Percentiles rank a stretch among this genome's conserved stretches.
These are phyloP conservation scores for Cremastobaeus sp. DNA, from an alignment of 2,888 invertebrate genomes.

Conservation along the genomic window DNA sequence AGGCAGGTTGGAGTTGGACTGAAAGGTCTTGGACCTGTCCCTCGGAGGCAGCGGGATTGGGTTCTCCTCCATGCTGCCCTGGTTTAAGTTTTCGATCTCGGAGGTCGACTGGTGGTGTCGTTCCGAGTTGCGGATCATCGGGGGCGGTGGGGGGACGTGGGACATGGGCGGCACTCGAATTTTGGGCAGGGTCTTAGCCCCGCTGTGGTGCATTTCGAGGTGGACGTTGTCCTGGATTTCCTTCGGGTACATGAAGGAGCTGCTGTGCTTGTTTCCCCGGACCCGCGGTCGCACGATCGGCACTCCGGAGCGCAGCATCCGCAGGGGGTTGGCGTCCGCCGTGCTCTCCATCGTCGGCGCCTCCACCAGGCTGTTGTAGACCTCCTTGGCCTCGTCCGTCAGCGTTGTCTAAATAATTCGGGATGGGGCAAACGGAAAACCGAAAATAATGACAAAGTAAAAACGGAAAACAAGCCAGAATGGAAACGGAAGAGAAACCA, in stretches of 20 bases:
- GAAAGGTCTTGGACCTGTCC: slow-evolving; percentile 83
- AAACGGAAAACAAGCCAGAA: slow-evolving; percentile 41
- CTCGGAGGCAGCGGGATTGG: slow-evolving; percentile 89
- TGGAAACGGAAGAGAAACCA: slow-evolving; percentile 28
- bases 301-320: slow-evolving; percentile 82
- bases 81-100: slow-evolving; percentile 71
- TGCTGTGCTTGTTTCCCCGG: slow-evolving; percentile 79
- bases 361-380: slow-evolving; percentile 95
- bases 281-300: slow-evolving; percentile 81
- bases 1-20: slow-evolving; percentile 82
- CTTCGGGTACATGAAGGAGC: slow-evolving; percentile 63
- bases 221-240: slow-evolving; percentile 63
- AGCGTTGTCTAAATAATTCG: slow-evolving; percentile 85
- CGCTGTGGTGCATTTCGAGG: slow-evolving; percentile 70
- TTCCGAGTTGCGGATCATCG: slow-evolving; percentile 63
- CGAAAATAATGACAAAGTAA: slow-evolving; percentile 57
- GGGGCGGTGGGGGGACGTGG: slow-evolving; percentile 65
- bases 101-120: slow-evolving; percentile 69
- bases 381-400: slow-evolving; percentile 93
- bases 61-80: slow-evolving; percentile 79
- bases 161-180: slow-evolving; percentile 71
- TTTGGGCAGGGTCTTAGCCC: slow-evolving; percentile 74
- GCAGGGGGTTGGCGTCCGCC: slow-evolving; percentile 81
- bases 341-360: slow-evolving; percentile 76
- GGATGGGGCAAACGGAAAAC: slow-evolving; percentile 63